Conservation (phyloP, 2,888 invertebrate species). For the Nephrotoma guestfalica region DNA sequence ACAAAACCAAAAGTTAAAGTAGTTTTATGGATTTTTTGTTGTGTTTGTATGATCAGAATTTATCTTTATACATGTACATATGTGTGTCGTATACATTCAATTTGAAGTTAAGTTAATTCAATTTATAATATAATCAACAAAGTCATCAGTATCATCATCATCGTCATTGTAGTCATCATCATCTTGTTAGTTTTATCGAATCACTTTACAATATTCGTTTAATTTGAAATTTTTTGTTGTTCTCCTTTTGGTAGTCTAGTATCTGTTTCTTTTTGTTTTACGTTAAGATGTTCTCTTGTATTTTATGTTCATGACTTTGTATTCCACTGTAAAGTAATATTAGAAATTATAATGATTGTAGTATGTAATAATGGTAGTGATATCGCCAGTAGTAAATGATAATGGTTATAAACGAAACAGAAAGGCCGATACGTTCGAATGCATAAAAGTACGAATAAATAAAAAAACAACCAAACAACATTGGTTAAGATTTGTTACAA, state of each 20-base stretch:
- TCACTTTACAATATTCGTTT: neutral
- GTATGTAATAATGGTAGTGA: neutral
- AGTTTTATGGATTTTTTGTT: neutral
- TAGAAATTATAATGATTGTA: neutral
- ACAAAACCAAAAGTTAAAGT: neutral
- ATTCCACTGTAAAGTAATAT: neutral
- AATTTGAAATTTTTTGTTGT: neutral
- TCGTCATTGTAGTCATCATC: neutral
- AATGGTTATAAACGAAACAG: neutral
- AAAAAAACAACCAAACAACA: neutral
- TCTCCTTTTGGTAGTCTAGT: neutral
- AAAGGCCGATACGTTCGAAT: neutral
- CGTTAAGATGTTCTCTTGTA: neutral
- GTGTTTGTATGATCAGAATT: neutral
- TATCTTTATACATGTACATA: neutral
- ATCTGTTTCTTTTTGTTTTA: neutral
- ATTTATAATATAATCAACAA: neutral
- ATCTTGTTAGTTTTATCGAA: neutral
- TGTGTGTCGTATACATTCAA: neutral
- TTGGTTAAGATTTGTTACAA: neutral
- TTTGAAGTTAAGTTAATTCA: neutral
- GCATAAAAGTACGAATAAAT: too few species aligned
- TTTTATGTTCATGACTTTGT: neutral
- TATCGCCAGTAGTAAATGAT: neutral
- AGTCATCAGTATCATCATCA: neutral